Evolutionary conservation across 2,113 vertebrate genomes (phyloP).

Genomic region (Trematocara nigrifrons): DNA sequence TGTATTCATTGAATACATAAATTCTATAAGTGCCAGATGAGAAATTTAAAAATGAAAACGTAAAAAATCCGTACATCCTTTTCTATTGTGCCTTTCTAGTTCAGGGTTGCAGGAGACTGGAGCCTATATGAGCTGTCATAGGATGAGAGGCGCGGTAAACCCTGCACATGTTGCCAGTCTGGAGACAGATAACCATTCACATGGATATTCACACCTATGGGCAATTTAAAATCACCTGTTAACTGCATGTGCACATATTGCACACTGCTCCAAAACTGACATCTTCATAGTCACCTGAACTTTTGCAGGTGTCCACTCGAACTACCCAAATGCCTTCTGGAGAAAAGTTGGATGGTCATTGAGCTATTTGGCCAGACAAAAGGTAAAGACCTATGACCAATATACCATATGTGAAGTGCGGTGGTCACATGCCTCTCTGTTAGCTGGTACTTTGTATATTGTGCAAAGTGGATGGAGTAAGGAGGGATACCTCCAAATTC

Average conservation of each 20-base stretch:
- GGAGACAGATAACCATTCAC: background rate
- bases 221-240: background rate
- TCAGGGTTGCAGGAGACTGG: background rate
- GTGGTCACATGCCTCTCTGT: background rate
- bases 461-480: background rate
- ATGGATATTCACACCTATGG: accelerated
- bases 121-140: background rate
- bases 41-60: background rate
- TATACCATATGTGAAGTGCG: accelerated
- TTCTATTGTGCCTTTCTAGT: background rate
- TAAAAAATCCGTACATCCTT: background rate
- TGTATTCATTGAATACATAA: background rate
- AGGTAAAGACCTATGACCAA: background rate
- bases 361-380: background rate
- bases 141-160: background rate
- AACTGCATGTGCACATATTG: background rate
- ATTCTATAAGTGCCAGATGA: background rate
- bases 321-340: background rate
- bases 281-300: background rate
- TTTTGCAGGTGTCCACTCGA: background rate
- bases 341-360: background rate
- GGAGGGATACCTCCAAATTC: background rate
- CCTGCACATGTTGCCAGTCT: background rate
- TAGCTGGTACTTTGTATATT: background rate
- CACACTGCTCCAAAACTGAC: background rate